A percentile compares a stretch with the other conserved stretches of the same genome.
These are phyloP conservation scores for Larimichthys polyactis DNA, from an alignment of 2,113 vertebrate species.

Conservation along the genomic window DNA sequence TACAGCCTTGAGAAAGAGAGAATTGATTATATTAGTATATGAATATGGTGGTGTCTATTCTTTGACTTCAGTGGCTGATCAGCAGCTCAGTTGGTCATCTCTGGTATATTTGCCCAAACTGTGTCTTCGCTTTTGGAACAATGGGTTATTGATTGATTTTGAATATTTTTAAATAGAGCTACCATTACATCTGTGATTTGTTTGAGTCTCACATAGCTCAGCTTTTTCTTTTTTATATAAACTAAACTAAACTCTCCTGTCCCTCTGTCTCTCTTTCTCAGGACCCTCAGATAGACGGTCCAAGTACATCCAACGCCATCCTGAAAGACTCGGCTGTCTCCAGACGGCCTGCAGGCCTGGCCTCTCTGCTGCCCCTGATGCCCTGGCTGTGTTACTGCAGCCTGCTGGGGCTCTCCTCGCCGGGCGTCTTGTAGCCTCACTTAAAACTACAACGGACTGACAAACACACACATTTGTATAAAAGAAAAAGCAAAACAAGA, in stretches of 20 bases:
- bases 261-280: conserved; percentile 33
- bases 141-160: not conserved
- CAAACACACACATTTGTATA: conserved; percentile 77
- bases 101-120: not conserved
- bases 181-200: not conserved
- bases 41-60: not conserved
- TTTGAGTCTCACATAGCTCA: no score
- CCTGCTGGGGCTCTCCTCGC: conserved; percentile 16
- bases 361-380: conserved; percentile 77
- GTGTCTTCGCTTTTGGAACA: not conserved
- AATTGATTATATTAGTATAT: not conserved
- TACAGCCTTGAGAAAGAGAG: not conserved
- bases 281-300: conserved; percentile 80
- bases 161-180: not conserved
- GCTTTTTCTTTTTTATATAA: no score
- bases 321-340: conserved; percentile 55
- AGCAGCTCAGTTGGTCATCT: not conserved
- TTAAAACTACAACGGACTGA: conserved; percentile 68
- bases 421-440: conserved; percentile 73
- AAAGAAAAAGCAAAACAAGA: conserved; percentile 68
- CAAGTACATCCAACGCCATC: conserved; percentile 80
- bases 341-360: conserved; percentile 27
- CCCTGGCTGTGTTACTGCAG: conserved; percentile 73
- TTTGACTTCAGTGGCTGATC: not conserved
- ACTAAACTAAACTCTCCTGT: not conserved